Evolutionary conservation across 2,888 invertebrate genomes (phyloP).

Genomic region (Parnassius smintheus): DNA sequence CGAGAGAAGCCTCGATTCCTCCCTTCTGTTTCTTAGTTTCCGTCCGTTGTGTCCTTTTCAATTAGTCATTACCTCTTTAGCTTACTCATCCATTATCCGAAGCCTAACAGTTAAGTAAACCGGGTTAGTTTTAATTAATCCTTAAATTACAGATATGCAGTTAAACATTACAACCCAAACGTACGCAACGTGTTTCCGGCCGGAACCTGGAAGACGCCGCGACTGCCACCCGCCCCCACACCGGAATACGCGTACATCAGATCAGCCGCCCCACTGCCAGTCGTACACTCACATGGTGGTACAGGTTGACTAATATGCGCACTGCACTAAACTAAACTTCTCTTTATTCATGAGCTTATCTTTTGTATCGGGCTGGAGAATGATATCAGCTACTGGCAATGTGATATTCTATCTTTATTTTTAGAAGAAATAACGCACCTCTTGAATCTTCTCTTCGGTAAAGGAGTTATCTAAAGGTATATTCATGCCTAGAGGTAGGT

Average conservation of each 20-base stretch:
- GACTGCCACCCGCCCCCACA: slow-evolving; percentile 41
- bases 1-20: no score
- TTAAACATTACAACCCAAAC: slow-evolving; percentile 55
- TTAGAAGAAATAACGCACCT: no score
- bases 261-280: slow-evolving; percentile 52
- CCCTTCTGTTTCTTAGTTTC: no score
- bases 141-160: slow-evolving; percentile 52
- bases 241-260: slow-evolving; percentile 62
- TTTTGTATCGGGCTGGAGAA: not conserved
- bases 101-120: no score
- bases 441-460: no score
- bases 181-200: slow-evolving; percentile 47
- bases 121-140: no score
- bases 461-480: no score
- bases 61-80: not conserved
- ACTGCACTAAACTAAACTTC: slow-evolving; percentile 48
- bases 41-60: no score
- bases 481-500: no score
- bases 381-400: no score
- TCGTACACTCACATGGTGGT: slow-evolving; percentile 60
- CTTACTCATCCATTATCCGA: not conserved
- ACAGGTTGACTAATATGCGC: slow-evolving; percentile 54
- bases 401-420: no score
- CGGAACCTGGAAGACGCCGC: slow-evolving; percentile 59
- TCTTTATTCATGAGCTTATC: not conserved